phyloP scores from a whole-genome alignment of 2,113 vertebrate genomes.

The Carollia perspicillata region DNA sequence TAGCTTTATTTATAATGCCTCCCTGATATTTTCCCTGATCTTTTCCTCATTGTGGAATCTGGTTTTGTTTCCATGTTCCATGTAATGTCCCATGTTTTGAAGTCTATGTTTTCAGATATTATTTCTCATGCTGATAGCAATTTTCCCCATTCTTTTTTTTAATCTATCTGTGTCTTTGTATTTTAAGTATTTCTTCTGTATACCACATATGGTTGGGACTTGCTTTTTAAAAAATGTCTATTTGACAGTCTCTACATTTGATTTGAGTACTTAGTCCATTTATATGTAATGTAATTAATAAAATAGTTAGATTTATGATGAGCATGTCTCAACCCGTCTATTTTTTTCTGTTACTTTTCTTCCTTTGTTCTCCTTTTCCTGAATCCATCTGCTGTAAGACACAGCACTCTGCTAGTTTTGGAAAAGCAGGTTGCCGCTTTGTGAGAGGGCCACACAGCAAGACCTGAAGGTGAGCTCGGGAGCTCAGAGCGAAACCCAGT shows the following conservation, averaged over 20 bases:
- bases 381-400: neutral
- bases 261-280: neutral
- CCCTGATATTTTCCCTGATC: neutral
- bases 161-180: neutral
- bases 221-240: neutral
- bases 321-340: neutral
- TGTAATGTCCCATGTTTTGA: neutral
- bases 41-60: neutral
- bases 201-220: neutral
- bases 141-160: neutral
- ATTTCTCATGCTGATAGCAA: neutral
- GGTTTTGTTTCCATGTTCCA: neutral
- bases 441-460: neutral
- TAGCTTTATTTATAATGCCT: neutral
- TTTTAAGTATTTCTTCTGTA: neutral
- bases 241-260: neutral
- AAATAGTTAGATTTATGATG: neutral
- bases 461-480: neutral
- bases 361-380: neutral
- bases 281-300: conserved; percentile 16
- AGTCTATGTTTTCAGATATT: neutral
- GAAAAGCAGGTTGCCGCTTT: neutral
- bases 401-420: neutral
- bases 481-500: neutral
- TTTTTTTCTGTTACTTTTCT: neutral